Percentiles rank a stretch among this genome's conserved stretches.
phyloP scores from a whole-genome alignment of 2,113 vertebrate genomes.

The Calidris pugnax region DNA sequence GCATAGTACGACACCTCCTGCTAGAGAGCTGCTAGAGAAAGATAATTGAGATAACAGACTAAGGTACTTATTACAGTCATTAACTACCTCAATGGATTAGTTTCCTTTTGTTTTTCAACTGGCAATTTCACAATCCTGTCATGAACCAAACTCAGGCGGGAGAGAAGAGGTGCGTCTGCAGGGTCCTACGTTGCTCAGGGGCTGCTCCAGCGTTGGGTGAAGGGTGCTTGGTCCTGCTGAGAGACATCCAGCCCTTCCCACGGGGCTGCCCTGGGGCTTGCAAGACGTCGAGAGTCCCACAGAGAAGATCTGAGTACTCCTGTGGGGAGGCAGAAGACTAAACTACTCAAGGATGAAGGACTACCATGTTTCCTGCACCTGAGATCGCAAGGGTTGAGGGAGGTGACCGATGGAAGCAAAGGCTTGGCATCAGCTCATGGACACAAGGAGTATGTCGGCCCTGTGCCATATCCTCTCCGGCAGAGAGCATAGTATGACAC shows the following conservation, averaged over 20 bases:
- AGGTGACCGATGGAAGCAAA: too few relatives aligned
- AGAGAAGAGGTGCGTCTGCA: fast-evolving
- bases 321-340: too few relatives aligned
- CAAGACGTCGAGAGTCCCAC: too few relatives aligned
- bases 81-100: background rate
- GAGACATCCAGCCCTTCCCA: background rate
- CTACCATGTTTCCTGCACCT: too few relatives aligned
- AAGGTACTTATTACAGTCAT: background rate
- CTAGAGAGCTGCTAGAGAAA: background rate
- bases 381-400: too few relatives aligned
- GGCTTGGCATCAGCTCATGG: too few relatives aligned
- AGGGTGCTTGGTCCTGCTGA: background rate
- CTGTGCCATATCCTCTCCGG: conserved; percentile 32
- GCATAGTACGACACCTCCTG: background rate
- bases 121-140: background rate
- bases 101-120: conserved; percentile 1
- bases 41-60: background rate
- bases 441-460: too few relatives aligned
- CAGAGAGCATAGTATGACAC: background rate
- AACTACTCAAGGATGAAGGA: too few relatives aligned
- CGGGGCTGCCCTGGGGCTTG: background rate
- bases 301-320: too few relatives aligned
- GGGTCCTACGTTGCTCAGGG: background rate
- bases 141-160: background rate
- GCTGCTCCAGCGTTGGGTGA: too few relatives aligned